A percentile compares a stretch with the other conserved stretches of the same genome.
Conservation (phyloP, 30 jellyfish, hydroid and myxozoan species). For the Sanderia malayensis region DNA sequence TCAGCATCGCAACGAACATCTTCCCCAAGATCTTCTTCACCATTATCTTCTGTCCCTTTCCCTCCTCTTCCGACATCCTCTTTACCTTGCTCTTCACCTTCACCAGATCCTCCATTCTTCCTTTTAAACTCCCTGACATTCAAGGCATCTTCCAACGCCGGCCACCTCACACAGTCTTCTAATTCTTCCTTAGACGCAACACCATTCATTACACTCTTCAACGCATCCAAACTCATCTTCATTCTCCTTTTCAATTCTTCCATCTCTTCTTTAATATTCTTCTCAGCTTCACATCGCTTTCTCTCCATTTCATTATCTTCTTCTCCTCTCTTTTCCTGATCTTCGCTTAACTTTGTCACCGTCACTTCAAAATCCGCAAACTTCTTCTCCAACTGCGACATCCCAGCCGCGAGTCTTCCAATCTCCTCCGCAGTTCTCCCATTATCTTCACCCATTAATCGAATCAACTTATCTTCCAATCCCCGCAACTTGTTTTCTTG, state of each 20-base stretch:
- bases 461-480: background rate
- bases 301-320: background rate
- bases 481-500: background rate
- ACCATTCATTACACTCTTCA: constrained; percentile 3
- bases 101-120: background rate
- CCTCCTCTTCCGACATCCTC: background rate
- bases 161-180: constrained; percentile 46
- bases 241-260: background rate
- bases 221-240: constrained; percentile 4
- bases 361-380: background rate
- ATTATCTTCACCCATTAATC: background rate
- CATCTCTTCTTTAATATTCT: constrained; percentile 5
- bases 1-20: background rate
- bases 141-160: constrained; percentile 49
- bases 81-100: background rate
- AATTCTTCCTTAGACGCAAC: constrained; percentile 16
- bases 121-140: constrained; percentile 9
- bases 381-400: background rate
- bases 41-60: background rate
- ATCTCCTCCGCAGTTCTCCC: background rate
- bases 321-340: background rate
- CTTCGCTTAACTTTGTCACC: background rate
- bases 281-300: no score
- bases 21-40: background rate
- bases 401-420: background rate